Conservation (phyloP, 2,113 vertebrate species). For the Echinops telfairi region DNA sequence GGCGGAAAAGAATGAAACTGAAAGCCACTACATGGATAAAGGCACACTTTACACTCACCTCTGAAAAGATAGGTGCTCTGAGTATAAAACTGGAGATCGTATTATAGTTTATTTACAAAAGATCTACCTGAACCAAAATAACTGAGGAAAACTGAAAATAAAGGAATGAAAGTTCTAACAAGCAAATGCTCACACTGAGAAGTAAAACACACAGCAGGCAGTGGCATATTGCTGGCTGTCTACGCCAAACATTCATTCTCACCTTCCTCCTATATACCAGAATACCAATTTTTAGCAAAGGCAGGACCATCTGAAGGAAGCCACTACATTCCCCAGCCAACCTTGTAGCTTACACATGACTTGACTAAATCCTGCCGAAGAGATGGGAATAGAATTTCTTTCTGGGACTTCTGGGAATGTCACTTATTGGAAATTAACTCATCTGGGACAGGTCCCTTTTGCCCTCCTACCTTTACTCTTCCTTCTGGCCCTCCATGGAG, state of each 20-base stretch:
- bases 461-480: slow-evolving; percentile 57
- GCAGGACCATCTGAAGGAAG: neutral
- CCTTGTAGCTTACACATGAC: neutral
- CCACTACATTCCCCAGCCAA: neutral
- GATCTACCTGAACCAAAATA: slow-evolving; percentile 16
- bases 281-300: neutral
- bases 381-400: neutral
- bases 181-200: slow-evolving; percentile 16
- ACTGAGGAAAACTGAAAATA: slow-evolving; percentile 18
- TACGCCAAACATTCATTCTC: neutral
- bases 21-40: neutral
- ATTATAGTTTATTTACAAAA: slow-evolving; percentile 8
- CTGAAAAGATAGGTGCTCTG: slow-evolving; percentile 3
- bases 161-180: neutral
- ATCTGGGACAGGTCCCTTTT: neutral
- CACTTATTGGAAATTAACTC: neutral
- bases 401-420: slow-evolving; percentile 36
- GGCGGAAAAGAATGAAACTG: neutral
- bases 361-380: neutral
- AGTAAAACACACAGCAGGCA: neutral
- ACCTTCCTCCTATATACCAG: neutral
- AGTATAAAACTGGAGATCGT: slow-evolving; percentile 27
- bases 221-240: neutral
- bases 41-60: too few relatives aligned
- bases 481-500: slow-evolving; percentile 58